Evolutionary conservation across 2,888 invertebrate species (phyloP), one percentile per base, ranked within the genome.

Genomic region (Caenorhabditis sinica): DNA sequence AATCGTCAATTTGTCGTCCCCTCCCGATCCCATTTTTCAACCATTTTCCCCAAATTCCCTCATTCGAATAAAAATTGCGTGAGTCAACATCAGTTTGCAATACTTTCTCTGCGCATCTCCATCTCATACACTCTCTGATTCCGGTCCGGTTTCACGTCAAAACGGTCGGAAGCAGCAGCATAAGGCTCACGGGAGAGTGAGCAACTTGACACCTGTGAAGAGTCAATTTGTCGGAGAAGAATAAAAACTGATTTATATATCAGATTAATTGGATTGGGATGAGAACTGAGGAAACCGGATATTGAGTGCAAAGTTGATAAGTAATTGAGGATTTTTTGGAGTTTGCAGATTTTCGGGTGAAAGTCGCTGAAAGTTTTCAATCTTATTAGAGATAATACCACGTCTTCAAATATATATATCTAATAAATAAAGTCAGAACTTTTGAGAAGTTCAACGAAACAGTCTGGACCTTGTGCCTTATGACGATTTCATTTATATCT

Each of bases 111-210:
- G 66, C 30, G 33, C 74, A 60, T 69, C 75, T 58, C 65, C 28
- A 1, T 56, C 63, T 82, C 53, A 51, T 30, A 43, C 17, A 45
- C 76, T 82, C 82, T 65, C 61, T 65, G 23, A 23, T 71, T 69
- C 69, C 77, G 77, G 69, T 77, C 77, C 77, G 77, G 69, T 71
- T 77, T 53, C 71, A 71, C 77, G 77, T 71, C 77, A 56, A 77
- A 71, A 71, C 58, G 51, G 61, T 53, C 56, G 56, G 56, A 23
- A 15, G 15, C 20, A 20, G 49, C 17, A 45, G 45, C 23, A 25
- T n/a, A 8, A 63, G 53, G 58, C 72, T 43, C 58, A 60, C 45
- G 56, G 45, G 49, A 43, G 25, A 30, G 58, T 56, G 53, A 63
- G 71, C 80, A 80, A 72, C 72, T 72, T 80, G 72, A 72, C 80